Evolutionary conservation across 1,140 invertebrate species (phyloP), one percentile per base, ranked within the genome.

Genomic region (Atta cephalotes): DNA sequence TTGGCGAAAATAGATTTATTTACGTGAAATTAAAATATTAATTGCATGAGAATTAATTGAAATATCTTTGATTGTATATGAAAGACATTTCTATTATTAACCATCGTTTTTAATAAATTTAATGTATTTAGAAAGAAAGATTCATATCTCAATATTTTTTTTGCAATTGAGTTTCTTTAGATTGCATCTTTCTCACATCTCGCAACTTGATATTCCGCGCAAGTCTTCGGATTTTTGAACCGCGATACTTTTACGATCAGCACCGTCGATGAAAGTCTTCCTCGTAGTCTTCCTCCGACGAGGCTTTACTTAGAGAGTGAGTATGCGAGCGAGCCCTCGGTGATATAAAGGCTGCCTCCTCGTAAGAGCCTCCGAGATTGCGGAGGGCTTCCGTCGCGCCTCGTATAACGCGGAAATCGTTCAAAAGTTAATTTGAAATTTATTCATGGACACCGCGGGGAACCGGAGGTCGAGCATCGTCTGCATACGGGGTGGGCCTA

Each of bases 371-470:
- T 76, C 70, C 56, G 65, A 87, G 89, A 91, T 91, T 88, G 91
- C 82, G 70, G 62, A 76, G 89, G 87, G 84, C 88, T 89, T 89
- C 68, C 84, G 91, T 81, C 88, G 79, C 86, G 89, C 71, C 81
- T 92, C 86, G 88, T 79, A 88, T 92, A 93, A 89, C 87, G 84
- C 85, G 89, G 91, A 89, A 87, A 91, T 87, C 88, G 87, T 92
- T 92, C 86, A 79, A 91, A 92, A 92, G 90, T 92, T 93, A 93
- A 93, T 94, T 94, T 87, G 85, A 94, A 94, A 94, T 94, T 94
- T 94, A 94, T 94, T 94, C 93, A 94, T 94, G 93, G 88, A 91
- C 88, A 81, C 87, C 68, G 31, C 72, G 90, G 89, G 90, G 74
- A 63, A 84, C 78, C 80, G 21, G 39, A 70, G 66, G 39, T 49